phyloP scores from a whole-genome alignment of 2,888 invertebrate genomes.

The Stenichneumon culpator region DNA sequence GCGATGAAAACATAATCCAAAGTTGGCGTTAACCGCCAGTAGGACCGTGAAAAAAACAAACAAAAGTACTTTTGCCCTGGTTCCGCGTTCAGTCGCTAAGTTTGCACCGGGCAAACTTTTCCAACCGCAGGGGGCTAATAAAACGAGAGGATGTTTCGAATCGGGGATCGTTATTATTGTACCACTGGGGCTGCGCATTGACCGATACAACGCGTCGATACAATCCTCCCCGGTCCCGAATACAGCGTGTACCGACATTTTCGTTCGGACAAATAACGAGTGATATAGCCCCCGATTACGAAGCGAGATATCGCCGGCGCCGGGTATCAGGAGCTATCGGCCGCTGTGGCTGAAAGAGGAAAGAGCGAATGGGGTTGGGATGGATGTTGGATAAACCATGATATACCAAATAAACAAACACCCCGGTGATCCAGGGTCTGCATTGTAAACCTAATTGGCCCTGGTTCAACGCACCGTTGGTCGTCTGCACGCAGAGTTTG shows the following conservation, averaged over 20 bases:
- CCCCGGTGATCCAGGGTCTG: conserved; percentile 17
- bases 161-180: conserved; percentile 61
- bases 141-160: conserved; percentile 53
- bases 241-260: conserved; percentile 32
- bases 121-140: conserved; percentile 57
- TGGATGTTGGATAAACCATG: conserved; percentile 50
- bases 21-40: background rate
- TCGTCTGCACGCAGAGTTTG: conserved; percentile 25
- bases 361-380: conserved; percentile 3
- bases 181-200: conserved; percentile 52
- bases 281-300: conserved; percentile 45
- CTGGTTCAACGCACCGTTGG: conserved; percentile 53
- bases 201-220: conserved; percentile 44
- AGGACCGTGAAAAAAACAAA: background rate
- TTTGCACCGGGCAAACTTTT: conserved; percentile 5
- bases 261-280: conserved; percentile 56
- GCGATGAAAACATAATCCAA: background rate
- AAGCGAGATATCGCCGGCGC: conserved; percentile 41
- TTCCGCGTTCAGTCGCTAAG: background rate
- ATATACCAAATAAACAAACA: conserved; percentile 66
- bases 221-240: conserved; percentile 1
- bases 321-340: conserved; percentile 12
- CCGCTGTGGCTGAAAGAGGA: conserved; percentile 38
- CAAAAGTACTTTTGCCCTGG: background rate
- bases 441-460: conserved; percentile 62